Conservation (phyloP, 2,113 vertebrate genomes). For the Clarias gariepinus region DNA sequence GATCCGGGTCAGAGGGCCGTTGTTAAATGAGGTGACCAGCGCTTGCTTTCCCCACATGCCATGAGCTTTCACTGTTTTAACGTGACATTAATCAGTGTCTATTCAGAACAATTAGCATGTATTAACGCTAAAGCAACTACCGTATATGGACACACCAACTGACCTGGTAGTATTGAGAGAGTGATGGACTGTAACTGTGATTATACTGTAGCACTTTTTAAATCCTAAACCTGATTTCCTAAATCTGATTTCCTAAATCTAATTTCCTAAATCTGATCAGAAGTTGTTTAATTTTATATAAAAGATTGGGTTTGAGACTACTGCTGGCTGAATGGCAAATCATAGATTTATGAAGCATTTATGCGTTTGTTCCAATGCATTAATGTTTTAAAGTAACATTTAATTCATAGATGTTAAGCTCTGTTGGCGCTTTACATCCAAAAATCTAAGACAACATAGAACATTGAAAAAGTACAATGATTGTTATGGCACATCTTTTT, state of each 20-base stretch:
- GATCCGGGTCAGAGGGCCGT: conserved; percentile 46
- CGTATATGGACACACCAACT: background rate
- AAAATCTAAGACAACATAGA: background rate
- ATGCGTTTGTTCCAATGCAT: background rate
- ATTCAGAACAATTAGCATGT: conserved; percentile 32
- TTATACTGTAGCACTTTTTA: background rate
- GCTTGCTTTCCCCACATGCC: conserved; percentile 42
- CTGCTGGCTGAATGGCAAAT: background rate
- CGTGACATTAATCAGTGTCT: conserved; percentile 45
- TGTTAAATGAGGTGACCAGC: conserved; percentile 48
- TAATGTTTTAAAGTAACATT: background rate
- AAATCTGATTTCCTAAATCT: too few species aligned
- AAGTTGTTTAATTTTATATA: background rate
- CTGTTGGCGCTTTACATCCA: background rate
- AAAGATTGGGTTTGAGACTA: background rate
- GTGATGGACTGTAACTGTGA: background rate
- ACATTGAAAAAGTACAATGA: background rate
- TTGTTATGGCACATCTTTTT: background rate
- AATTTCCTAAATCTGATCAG: background rate
- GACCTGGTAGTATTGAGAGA: conserved; percentile 16
- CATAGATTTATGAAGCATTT: background rate
- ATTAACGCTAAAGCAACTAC: conserved; percentile 21
- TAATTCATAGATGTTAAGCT: background rate
- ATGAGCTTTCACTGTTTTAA: conserved; percentile 34
- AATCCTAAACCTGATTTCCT: background rate